phyloP scores from a whole-genome alignment of 2,113 vertebrate genomes.

The Hypanus sabinus region DNA sequence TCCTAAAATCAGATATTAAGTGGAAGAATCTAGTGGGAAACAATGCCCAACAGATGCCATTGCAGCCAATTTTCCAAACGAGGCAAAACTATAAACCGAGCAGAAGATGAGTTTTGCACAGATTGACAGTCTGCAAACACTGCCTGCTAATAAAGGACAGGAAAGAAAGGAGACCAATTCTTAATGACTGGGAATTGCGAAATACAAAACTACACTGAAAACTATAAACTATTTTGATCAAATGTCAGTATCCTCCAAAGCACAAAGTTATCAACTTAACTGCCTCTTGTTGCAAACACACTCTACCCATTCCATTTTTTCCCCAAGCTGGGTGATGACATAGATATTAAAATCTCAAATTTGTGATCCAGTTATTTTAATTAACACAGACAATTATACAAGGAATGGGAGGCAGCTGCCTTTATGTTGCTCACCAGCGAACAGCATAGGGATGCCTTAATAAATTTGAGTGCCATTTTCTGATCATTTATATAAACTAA shows the following conservation, averaged over 20 bases:
- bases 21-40: neutral
- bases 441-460: neutral
- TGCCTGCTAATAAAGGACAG: neutral
- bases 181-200: neutral
- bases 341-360: neutral
- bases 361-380: neutral
- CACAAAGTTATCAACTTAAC: neutral
- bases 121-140: neutral
- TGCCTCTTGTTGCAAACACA: neutral
- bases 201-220: neutral
- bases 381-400: neutral
- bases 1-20: neutral
- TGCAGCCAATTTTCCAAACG: neutral
- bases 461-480: neutral
- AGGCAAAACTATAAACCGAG: neutral
- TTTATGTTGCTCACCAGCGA: no score
- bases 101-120: neutral
- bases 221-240: neutral
- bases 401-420: neutral
- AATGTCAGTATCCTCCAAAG: neutral
- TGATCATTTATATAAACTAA: neutral
- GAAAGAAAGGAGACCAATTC: neutral
- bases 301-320: neutral
- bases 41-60: neutral
- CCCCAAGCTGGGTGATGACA: neutral